Evolutionary conservation across 1,140 invertebrate genomes (phyloP).

Genomic region (Choristoneura fumiferana): DNA sequence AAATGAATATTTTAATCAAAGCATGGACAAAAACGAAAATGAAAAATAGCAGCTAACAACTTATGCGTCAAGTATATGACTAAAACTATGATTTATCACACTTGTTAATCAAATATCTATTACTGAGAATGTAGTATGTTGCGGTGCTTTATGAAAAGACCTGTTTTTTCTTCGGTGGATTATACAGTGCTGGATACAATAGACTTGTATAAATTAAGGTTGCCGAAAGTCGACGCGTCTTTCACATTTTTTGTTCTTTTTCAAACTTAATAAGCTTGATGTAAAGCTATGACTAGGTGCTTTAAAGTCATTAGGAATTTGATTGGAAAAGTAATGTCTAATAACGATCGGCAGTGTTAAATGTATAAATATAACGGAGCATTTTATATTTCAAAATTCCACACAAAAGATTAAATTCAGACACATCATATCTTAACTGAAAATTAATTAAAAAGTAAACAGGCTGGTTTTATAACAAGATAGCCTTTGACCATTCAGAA

Average conservation of each 20-base stretch:
- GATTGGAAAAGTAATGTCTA: background rate
- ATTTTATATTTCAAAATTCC: too few relatives aligned
- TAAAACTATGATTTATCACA: slow-evolving; percentile 55
- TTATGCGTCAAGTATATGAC: slow-evolving; percentile 9
- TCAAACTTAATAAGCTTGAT: background rate
- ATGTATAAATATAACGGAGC: too few relatives aligned
- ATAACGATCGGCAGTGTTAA: too few relatives aligned
- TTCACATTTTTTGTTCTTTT: background rate
- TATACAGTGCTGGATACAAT: background rate
- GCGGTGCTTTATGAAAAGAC: slow-evolving; percentile 41
- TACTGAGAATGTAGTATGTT: slow-evolving; percentile 45
- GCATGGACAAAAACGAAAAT: slow-evolving; percentile 45
- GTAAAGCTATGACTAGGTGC: background rate
- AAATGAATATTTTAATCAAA: slow-evolving; percentile 49
- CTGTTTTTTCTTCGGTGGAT: slow-evolving; percentile 22
- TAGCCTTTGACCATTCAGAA: too few relatives aligned
- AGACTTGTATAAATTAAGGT: slow-evolving; percentile 1
- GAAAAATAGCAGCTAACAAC: slow-evolving; percentile 34
- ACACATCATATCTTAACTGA: too few relatives aligned
- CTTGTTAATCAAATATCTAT: slow-evolving; percentile 56
- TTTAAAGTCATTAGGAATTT: slow-evolving; percentile 3
- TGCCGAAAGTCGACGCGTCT: slow-evolving; percentile 1
- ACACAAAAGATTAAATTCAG: too few relatives aligned
- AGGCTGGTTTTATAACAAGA: too few relatives aligned
- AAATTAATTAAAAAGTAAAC: too few relatives aligned